A percentile compares a stretch with the other conserved stretches of the same genome.
phyloP scores from a whole-genome alignment of 2,113 vertebrate species.

The Caloenas nicobarica region DNA sequence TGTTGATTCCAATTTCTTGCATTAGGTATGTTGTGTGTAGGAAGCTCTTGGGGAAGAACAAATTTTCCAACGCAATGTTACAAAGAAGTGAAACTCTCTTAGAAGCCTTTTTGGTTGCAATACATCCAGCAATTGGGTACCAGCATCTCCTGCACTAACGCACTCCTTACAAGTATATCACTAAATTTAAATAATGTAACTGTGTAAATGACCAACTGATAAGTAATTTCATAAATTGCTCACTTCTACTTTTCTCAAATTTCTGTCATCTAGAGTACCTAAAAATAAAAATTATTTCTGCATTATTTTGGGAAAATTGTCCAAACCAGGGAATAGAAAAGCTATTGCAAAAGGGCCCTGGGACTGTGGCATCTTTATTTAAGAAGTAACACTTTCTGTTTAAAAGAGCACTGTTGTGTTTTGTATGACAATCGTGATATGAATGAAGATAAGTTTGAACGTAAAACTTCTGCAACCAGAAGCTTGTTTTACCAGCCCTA shows the following conservation, averaged over 20 bases:
- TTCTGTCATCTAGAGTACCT: neutral
- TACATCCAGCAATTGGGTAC: neutral
- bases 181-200: neutral
- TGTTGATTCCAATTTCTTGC: neutral
- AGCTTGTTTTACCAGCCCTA: neutral
- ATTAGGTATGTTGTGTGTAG: neutral
- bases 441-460: neutral
- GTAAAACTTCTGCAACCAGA: neutral
- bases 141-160: neutral
- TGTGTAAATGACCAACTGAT: neutral
- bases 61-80: neutral
- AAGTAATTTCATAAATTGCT: neutral
- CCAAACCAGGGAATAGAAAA: neutral
- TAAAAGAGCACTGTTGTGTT: neutral
- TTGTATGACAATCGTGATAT: neutral
- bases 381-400: neutral
- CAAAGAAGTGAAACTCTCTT: neutral
- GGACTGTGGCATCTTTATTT: neutral
- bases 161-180: neutral
- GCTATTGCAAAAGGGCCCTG: neutral
- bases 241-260: neutral
- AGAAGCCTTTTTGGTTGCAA: neutral
- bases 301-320: neutral
- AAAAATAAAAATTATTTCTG: neutral
- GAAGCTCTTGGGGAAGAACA: neutral